Percentiles rank a stretch among this genome's conserved stretches.
These are phyloP conservation scores for Argopecten irradians DNA, from an alignment of 1,140 invertebrate genomes.

Conservation along the genomic window DNA sequence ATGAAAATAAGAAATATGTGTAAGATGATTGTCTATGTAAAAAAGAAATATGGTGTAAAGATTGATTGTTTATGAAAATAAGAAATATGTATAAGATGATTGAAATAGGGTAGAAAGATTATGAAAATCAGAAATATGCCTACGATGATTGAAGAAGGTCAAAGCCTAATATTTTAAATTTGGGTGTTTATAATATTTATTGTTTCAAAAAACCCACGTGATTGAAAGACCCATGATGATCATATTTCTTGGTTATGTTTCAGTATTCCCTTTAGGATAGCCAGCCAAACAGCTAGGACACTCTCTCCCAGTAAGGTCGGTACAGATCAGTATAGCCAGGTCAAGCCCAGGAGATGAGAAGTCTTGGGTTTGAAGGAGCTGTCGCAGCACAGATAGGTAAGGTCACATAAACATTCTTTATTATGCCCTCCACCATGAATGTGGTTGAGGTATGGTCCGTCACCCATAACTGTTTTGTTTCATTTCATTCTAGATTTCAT, in stretches of 20 bases:
- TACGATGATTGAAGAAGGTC: neutral
- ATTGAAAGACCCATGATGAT: neutral
- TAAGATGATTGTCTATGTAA: too few species aligned
- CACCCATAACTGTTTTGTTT: too few species aligned
- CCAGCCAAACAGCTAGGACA: constrained; percentile 53
- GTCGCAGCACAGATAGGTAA: constrained; percentile 91
- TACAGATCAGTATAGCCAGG: constrained; percentile 53
- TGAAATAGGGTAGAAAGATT: too few species aligned
- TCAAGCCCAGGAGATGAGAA: constrained; percentile 85
- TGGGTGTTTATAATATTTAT: too few species aligned
- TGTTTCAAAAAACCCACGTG: neutral
- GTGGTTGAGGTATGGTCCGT: too few species aligned
- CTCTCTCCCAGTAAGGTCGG: constrained; percentile 57
- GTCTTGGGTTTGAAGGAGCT: constrained; percentile 96
- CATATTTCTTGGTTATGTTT: constrained; percentile 30
- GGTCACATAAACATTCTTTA: neutral
- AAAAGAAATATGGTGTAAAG: too few species aligned
- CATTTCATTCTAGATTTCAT: too few species aligned
- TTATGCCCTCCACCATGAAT: too few species aligned
- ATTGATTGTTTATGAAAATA: too few species aligned
- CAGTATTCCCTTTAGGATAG: constrained; percentile 59
- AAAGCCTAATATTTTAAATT: too few species aligned
- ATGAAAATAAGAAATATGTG: too few species aligned
- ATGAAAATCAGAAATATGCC: neutral
- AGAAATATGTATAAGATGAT: too few species aligned